phyloP scores from a whole-genome alignment of 2,888 invertebrate species.

The Melanotus villosus region DNA sequence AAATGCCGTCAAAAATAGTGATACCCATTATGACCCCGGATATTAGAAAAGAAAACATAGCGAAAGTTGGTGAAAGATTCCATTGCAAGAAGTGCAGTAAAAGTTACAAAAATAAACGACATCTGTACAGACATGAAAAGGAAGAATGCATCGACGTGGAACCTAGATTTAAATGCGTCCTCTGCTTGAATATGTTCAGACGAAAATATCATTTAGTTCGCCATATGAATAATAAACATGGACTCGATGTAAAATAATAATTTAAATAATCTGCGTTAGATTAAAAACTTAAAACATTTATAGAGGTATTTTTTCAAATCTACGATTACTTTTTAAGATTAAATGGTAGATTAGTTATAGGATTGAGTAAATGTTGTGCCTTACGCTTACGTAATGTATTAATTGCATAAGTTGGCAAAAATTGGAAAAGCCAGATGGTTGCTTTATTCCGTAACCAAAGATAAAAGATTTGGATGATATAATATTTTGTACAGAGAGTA shows the following conservation, averaged over 20 bases:
- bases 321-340: too few species aligned
- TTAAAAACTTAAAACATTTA: too few species aligned
- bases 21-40: background rate
- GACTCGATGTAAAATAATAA: constrained; percentile 28
- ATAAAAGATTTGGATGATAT: too few species aligned
- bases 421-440: too few species aligned
- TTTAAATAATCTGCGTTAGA: too few species aligned
- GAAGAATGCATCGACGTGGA: constrained; percentile 70
- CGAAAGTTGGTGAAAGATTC: constrained; percentile 65
- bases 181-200: constrained; percentile 69
- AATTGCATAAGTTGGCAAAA: too few species aligned
- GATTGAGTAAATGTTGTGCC: too few species aligned
- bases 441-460: too few species aligned
- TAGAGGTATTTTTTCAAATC: too few species aligned
- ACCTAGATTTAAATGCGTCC: constrained; percentile 70
- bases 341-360: too few species aligned
- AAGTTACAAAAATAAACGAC: constrained; percentile 74
- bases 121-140: constrained; percentile 68
- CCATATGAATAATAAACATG: constrained; percentile 68
- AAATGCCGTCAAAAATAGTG: background rate
- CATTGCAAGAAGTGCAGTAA: constrained; percentile 72
- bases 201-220: constrained; percentile 71
- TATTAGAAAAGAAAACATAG: background rate
- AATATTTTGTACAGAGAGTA: too few species aligned
- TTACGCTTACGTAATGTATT: too few species aligned